Percentiles rank a stretch among this genome's conserved stretches.
Evolutionary conservation across 2,797 vertebrate species (phyloP).

Genomic region (Phataginus tetradactyla): DNA sequence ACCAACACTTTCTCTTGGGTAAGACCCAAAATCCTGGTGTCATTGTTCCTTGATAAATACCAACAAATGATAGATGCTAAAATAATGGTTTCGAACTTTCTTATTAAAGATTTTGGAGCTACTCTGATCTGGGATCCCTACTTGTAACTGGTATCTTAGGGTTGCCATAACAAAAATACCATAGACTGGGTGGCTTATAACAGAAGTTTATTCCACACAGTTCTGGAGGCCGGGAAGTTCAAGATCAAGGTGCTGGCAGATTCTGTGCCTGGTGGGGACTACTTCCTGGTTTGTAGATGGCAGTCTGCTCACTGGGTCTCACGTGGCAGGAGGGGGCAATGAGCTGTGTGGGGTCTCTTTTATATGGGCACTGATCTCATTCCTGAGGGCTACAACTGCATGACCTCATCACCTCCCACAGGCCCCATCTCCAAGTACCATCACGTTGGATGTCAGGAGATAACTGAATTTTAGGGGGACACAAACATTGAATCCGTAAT

Average conservation of each 20-base stretch:
- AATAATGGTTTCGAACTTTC: constrained; percentile 23
- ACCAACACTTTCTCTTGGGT: neutral
- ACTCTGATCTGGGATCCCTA: neutral
- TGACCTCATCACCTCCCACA: neutral
- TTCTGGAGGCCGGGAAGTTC: neutral
- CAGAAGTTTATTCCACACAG: neutral
- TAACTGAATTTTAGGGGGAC: neutral
- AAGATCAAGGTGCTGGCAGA: neutral
- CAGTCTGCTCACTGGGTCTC: neutral
- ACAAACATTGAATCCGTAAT: neutral
- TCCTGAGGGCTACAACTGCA: neutral
- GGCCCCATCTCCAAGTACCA: neutral
- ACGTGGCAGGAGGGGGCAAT: neutral
- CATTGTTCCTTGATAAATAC: constrained; percentile 1
- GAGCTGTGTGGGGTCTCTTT: neutral
- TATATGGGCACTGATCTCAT: neutral
- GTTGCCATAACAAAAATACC: neutral
- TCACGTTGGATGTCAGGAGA: neutral
- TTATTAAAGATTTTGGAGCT: constrained; percentile 30
- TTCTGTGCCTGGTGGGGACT: neutral
- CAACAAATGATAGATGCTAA: neutral
- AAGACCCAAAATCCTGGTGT: constrained; percentile 23
- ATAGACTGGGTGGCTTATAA: neutral
- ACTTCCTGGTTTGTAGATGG: neutral
- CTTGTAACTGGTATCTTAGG: neutral